Percentiles rank a stretch among this genome's conserved stretches.
phyloP scores from a whole-genome alignment of 1,140 invertebrate genomes.

The Temnothorax nylanderi region DNA sequence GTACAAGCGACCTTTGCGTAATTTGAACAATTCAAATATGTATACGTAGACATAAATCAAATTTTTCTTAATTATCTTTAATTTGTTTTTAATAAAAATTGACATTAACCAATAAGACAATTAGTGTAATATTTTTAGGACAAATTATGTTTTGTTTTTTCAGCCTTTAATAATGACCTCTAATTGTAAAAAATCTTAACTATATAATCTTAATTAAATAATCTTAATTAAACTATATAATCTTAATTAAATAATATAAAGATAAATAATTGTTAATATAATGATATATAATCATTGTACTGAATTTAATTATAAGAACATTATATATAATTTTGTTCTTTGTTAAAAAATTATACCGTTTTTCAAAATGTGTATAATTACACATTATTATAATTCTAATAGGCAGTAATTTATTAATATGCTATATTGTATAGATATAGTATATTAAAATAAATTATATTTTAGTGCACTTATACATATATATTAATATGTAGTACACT shows the following conservation, averaged over 20 bases:
- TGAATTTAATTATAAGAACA: background rate
- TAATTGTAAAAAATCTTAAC: background rate
- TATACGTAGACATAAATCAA: background rate
- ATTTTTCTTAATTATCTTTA: background rate
- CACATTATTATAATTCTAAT: conserved; percentile 36
- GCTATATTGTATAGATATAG: background rate
- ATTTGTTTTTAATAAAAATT: conserved; percentile 1
- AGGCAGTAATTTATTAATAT: conserved; percentile 16
- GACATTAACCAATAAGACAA: background rate
- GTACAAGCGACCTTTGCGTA: background rate
- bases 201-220: background rate
- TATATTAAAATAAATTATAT: background rate
- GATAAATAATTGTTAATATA: background rate
- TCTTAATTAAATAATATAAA: background rate
- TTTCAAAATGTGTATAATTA: conserved; percentile 44
- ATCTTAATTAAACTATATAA: background rate
- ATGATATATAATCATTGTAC: background rate
- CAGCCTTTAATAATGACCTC: background rate
- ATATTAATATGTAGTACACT: background rate
- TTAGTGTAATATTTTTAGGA: background rate
- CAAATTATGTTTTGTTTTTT: background rate
- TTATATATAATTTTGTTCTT: background rate
- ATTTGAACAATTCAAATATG: background rate
- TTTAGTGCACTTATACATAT: conserved; percentile 1
- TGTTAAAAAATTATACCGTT: conserved; percentile 18